Evolutionary conservation across 2,888 invertebrate genomes (phyloP).

Genomic region (Sericinus montela): DNA sequence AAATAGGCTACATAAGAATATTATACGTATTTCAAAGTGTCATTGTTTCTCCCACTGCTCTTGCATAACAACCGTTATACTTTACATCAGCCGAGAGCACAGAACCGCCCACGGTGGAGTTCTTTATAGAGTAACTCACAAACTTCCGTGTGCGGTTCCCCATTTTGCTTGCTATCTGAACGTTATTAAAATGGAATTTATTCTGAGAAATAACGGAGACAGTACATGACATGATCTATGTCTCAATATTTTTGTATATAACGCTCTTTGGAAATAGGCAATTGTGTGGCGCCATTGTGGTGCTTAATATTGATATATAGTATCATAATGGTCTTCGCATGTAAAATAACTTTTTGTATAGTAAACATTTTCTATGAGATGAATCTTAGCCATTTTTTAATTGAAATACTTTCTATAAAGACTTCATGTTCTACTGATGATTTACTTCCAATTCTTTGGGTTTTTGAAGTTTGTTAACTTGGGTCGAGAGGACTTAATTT

Average conservation of each 20-base stretch:
- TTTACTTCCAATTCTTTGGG: too few species aligned
- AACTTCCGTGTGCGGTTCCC: slow-evolving; percentile 28
- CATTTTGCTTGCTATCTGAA: slow-evolving; percentile 32
- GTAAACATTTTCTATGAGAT: too few species aligned
- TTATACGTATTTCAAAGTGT: slow-evolving; percentile 9
- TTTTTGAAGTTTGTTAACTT: too few species aligned
- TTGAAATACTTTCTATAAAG: too few species aligned
- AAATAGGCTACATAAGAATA: slow-evolving; percentile 4
- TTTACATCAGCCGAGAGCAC: slow-evolving; percentile 30
- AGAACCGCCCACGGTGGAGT: slow-evolving; percentile 42
- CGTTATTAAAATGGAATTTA: slow-evolving; percentile 16
- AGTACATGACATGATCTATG: slow-evolving; percentile 18
- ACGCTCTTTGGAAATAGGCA: neutral
- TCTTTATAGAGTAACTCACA: slow-evolving; percentile 45
- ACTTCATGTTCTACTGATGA: too few species aligned
- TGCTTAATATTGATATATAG: too few species aligned
- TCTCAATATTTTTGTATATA: slow-evolving; percentile 26
- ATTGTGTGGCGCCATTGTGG: too few species aligned
- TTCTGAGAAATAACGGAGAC: slow-evolving; percentile 7
- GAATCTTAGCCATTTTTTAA: too few species aligned
- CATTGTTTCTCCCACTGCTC: slow-evolving; percentile 30
- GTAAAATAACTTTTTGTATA: too few species aligned
- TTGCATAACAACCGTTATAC: slow-evolving; percentile 29
- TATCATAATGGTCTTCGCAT: too few species aligned
- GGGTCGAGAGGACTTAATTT: too few species aligned